phyloP scores from a whole-genome alignment of 2,797 vertebrate species.

The Erithacus rubecula region DNA sequence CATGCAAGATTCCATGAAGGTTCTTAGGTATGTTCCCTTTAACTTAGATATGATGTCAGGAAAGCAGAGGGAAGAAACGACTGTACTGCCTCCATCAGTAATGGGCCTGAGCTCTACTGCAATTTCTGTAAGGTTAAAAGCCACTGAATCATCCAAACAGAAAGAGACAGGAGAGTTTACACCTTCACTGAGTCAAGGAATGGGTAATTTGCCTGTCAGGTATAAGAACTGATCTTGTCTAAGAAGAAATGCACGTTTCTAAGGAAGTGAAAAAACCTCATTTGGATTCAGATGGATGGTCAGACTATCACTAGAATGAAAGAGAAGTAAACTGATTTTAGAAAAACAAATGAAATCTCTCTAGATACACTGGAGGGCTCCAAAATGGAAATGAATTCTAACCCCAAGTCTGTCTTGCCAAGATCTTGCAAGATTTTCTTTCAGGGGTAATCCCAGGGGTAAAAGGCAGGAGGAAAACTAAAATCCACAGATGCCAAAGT shows the following conservation, averaged over 20 bases:
- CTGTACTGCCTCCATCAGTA: not conserved
- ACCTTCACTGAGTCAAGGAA: not conserved
- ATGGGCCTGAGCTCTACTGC: not conserved
- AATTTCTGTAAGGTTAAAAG: not conserved
- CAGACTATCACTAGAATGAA: not conserved
- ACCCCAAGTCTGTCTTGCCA: not conserved
- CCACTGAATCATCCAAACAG: not conserved
- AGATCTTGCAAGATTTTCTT: not conserved
- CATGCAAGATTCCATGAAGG: not conserved
- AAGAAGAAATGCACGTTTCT: not conserved
- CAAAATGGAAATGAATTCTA: not conserved
- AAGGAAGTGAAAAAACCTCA: not conserved
- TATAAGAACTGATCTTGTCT: not conserved
- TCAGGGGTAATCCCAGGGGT: not conserved
- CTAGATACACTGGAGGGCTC: not conserved
- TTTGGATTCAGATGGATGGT: not conserved
- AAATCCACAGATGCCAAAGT: not conserved
- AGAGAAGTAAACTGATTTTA: not conserved
- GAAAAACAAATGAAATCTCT: not conserved
- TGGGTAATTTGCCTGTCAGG: not conserved
- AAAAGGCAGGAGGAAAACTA: not conserved
- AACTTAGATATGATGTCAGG: not conserved
- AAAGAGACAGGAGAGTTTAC: not conserved
- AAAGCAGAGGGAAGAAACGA: not conserved
- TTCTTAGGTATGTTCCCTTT: not conserved